Evolutionary conservation across 2,113 vertebrate genomes (phyloP).

Genomic region (Pelusios castaneus): DNA sequence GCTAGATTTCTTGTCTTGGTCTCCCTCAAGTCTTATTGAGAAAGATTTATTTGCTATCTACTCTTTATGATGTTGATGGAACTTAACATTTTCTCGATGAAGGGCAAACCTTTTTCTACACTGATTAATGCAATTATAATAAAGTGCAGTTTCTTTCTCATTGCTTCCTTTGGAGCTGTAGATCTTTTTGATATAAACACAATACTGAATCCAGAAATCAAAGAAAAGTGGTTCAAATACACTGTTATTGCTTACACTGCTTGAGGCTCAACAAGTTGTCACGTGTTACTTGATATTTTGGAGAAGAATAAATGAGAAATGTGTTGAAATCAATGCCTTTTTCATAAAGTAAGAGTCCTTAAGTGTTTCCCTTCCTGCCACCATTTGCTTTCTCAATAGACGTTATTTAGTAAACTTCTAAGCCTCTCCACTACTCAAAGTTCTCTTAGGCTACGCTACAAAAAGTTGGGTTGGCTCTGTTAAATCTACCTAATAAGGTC

Average conservation of each 20-base stretch:
- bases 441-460: no score
- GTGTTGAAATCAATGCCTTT: not conserved
- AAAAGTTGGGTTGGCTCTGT: no score
- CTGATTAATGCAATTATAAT: slow-evolving; percentile 1
- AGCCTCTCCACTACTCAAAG: not conserved
- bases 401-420: slow-evolving; percentile 29
- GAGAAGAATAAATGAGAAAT: not conserved
- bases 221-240: not conserved
- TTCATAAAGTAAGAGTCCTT: not conserved
- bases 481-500: no score
- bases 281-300: not conserved
- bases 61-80: not conserved
- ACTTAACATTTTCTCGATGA: not conserved
- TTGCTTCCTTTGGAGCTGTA: not conserved
- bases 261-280: not conserved
- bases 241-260: slow-evolving; percentile 2
- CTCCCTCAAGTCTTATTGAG: not conserved
- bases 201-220: not conserved
- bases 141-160: slow-evolving; percentile 9
- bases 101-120: not conserved
- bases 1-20: not conserved
- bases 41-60: not conserved
- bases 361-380: not conserved
- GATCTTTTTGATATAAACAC: slow-evolving; percentile 9
- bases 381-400: not conserved